Evolutionary conservation across 2,888 invertebrate species (phyloP), one percentile per base, ranked within the genome.

Genomic region (Hesperia comma): DNA sequence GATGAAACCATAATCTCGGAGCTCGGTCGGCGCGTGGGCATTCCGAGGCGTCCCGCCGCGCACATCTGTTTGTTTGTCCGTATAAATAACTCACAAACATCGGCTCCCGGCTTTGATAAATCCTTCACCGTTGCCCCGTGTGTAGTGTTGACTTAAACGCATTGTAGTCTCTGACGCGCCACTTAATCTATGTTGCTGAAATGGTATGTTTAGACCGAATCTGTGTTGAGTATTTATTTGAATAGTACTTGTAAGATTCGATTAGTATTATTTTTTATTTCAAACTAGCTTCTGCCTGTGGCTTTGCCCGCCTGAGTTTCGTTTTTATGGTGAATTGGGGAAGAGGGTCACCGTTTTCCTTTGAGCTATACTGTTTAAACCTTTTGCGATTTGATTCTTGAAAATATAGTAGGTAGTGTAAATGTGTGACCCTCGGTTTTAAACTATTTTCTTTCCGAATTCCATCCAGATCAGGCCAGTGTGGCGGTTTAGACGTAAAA

Each of bases 41-140:
- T 75, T 76, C 69, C 68, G 71, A 69, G 72, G 72, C 68, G 75
- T 84, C 86, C 86, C 79, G 87, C 79, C 69, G 86, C 72, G 87
- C 79, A 75, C 84, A 84, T 82, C 84, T 82, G 83, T 85, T 81
- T 78, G 75, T 74, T 73, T 68, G 72, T 75, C 68, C 71, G 71
- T 71, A 80, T 80, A 80, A 79, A 81, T 80, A 82, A 84, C 75
- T 62, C 67, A 74, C 76, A 72, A 77, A 78, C 77, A 79, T 78
- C 71, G 69, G 83, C 82, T 83, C 78, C 85, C 72, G 84, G 79
- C 80, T 81, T 79, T 84, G 81, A 86, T 87, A 84, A 83, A 85
- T 85, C 79, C 83, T 72, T 79, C 75, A 75, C 75, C 68, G 72
- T 71, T 69, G 67, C 66, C 67, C 72, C 67, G 74, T 77, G 78